Conservation (phyloP, 2,797 vertebrate genomes). For the Galago senegalensis region DNA sequence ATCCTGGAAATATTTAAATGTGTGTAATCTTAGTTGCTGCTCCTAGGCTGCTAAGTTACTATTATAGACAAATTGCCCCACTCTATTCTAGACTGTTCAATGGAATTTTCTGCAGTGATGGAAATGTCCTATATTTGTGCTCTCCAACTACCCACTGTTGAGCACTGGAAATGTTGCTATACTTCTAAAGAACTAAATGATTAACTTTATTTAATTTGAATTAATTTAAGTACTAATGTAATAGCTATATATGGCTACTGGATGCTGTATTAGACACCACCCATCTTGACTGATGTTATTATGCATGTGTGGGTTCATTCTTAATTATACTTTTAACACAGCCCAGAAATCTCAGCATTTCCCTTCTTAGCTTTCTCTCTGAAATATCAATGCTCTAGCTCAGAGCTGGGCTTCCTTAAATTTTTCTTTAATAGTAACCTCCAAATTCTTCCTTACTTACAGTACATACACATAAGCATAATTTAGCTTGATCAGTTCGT, state of each 20-base stretch:
- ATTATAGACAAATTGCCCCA: not conserved
- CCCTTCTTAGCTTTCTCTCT: not conserved
- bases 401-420: not conserved
- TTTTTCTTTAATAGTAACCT: not conserved
- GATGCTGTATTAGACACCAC: not conserved
- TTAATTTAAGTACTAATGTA: not conserved
- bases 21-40: not conserved
- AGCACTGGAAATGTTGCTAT: not conserved
- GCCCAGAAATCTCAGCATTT: not conserved
- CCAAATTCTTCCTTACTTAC: not conserved
- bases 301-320: not conserved
- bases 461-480: not conserved
- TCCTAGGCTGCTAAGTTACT: not conserved
- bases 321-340: not conserved
- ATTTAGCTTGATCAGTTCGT: not conserved
- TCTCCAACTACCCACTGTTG: not conserved
- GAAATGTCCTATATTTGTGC: not conserved
- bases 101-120: not conserved
- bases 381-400: not conserved
- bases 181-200: not conserved
- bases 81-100: not conserved
- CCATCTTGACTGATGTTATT: not conserved
- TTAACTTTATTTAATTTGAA: not conserved
- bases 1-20: not conserved
- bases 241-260: not conserved